Percentiles rank a stretch among this genome's conserved stretches.
Conservation (phyloP, 37 sponge, comb jelly and placozoan species). For the Mnemiopsis leidyi region DNA sequence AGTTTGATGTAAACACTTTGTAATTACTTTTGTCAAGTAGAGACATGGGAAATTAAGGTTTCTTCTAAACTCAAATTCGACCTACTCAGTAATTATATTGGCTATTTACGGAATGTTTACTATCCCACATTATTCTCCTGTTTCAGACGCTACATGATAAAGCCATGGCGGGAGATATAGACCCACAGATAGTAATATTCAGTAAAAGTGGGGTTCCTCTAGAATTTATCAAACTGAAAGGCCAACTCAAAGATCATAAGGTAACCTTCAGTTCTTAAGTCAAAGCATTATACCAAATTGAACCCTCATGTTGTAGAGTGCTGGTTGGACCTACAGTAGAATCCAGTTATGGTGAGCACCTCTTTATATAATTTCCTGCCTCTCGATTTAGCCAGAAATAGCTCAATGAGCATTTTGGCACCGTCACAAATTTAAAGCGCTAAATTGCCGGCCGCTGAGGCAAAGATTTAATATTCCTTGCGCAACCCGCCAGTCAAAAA, state of each 20-base stretch:
- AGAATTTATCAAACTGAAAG: slow-evolving; percentile 27
- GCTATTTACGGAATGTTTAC: too few relatives aligned
- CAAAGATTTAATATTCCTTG: too few relatives aligned
- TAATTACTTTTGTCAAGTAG: too few relatives aligned
- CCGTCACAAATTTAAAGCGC: background rate
- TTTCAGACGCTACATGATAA: background rate
- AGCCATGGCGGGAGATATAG: background rate
- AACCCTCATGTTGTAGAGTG: too few relatives aligned
- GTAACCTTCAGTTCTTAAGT: too few relatives aligned
- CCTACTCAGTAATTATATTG: background rate
- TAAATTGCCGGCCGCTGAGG: too few relatives aligned
- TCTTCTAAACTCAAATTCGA: background rate
- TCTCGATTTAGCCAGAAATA: background rate
- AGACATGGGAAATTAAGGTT: background rate
- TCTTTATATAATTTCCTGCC: too few relatives aligned
- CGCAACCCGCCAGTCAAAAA: background rate
- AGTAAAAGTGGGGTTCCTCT: slow-evolving; percentile 25
- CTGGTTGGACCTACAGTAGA: too few relatives aligned
- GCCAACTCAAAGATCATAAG: slow-evolving; percentile 41
- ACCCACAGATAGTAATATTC: slow-evolving; percentile 36
- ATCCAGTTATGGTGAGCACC: too few relatives aligned
- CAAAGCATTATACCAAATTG: too few relatives aligned
- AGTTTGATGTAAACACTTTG: background rate
- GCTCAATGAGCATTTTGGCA: background rate
- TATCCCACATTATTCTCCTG: too few relatives aligned